phyloP scores from a whole-genome alignment of 2,888 invertebrate species.

The Apodemia zela region DNA sequence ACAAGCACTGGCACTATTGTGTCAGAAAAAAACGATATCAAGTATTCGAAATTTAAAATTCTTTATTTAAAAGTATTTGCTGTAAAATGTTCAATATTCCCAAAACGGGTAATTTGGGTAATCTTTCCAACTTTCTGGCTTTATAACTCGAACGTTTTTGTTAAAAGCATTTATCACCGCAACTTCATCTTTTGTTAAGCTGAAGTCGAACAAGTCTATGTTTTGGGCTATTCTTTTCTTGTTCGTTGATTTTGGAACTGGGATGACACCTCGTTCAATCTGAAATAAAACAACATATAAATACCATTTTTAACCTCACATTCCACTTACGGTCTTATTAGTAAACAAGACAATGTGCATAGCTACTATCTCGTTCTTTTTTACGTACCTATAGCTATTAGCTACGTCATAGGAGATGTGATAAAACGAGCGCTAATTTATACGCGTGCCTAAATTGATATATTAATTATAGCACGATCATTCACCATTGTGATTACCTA shows the following conservation, averaged over 20 bases:
- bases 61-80: not conserved
- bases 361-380: too few relatives aligned
- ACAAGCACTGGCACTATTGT: too few relatives aligned
- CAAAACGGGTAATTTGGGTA: conserved; percentile 53
- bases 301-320: not conserved
- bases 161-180: conserved; percentile 73
- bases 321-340: too few relatives aligned
- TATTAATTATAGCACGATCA: too few relatives aligned
- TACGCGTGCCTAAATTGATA: too few relatives aligned
- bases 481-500: too few relatives aligned
- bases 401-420: too few relatives aligned
- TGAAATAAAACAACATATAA: conserved; percentile 39
- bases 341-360: too few relatives aligned
- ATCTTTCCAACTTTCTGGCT: conserved; percentile 40
- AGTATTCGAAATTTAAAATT: too few relatives aligned
- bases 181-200: conserved; percentile 75
- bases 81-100: conserved; percentile 25
- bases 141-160: conserved; percentile 55
- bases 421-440: too few relatives aligned
- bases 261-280: conserved; percentile 79
- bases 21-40: too few relatives aligned
- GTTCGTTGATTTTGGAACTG: conserved; percentile 83
- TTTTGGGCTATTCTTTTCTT: conserved; percentile 78
- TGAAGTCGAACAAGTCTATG: conserved; percentile 82
- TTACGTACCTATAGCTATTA: too few relatives aligned